Percentiles rank a stretch among this genome's conserved stretches.
Conservation (phyloP, 1,140 invertebrate genomes). For the Thaumatotibia leucotreta region DNA sequence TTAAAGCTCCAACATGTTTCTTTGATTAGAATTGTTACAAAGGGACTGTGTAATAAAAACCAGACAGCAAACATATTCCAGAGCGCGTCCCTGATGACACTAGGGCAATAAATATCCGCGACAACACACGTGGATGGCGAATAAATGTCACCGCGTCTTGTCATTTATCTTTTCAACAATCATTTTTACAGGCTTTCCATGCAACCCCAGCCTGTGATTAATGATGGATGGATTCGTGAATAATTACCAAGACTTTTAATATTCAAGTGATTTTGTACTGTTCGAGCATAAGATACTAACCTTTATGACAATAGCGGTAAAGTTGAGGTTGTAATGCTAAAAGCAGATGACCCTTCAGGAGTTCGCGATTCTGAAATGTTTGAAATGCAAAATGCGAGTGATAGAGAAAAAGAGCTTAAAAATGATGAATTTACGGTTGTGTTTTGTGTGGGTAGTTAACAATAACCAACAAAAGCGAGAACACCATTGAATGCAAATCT, state of each 20-base stretch:
- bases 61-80: not conserved
- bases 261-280: constrained; percentile 66
- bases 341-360: constrained; percentile 63
- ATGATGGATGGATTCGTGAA: constrained; percentile 76
- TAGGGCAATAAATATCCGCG: constrained; percentile 9
- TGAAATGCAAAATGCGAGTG: constrained; percentile 19
- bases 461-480: constrained; percentile 61
- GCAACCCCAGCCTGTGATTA: constrained; percentile 63
- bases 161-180: constrained; percentile 74
- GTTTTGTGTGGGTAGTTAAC: constrained; percentile 23
- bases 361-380: constrained; percentile 24
- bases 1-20: too few relatives aligned
- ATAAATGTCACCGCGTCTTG: constrained; percentile 64
- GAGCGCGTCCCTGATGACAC: constrained; percentile 6
- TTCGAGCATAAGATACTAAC: constrained; percentile 25
- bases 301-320: constrained; percentile 29
- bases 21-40: not conserved
- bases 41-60: not conserved
- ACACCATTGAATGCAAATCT: constrained; percentile 72
- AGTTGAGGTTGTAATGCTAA: constrained; percentile 37
- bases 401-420: constrained; percentile 18
- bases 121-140: constrained; percentile 51
- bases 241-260: constrained; percentile 77
- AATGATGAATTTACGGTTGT: constrained; percentile 12
- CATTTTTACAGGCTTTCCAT: constrained; percentile 70